Base-by-base conservation (phyloP, 2,113 vertebrate species). In the Phoenicopterus ruber region DNA sequence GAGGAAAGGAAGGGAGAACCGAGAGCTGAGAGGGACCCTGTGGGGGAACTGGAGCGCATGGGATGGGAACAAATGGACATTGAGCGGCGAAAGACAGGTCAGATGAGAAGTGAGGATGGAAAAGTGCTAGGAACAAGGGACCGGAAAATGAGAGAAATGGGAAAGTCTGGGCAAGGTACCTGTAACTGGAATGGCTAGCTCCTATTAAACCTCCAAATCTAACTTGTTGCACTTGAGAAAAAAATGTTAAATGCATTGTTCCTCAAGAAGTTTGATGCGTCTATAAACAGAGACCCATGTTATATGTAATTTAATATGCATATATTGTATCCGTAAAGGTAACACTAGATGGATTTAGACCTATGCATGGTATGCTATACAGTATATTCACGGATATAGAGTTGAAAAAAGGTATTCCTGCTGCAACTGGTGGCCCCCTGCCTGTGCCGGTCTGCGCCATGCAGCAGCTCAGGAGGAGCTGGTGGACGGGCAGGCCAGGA, bases 311-410 rank as follows among this genome's bases (percentile, higher is more conserved):
- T 29, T 28, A 47, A 13, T 17, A 17, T 24, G 59, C 22, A 1
- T 26, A 29, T n/a, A 20, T 19, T 57, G 6, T 18, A 80, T 8
- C 36, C 77, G 5, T 29, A 47, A 52, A 17, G 25, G 14, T 19
- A 44, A 17, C 10, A 15, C 24, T 5, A 5, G 47, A 3, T 38
- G 57, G 28, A 18, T 76, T 57, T 34, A 54, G 42, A 7, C 7
- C 44, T 11, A 0, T 1, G 22, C 11, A 11, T 2, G 26, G 26
- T 7, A 1, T 16, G 46, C 31, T 42, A 2, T 29, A 12, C 7
- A 25, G n/a, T 9, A 13, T 12, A n/a, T 22, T 28, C 24, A 13
- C 0, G 46, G 24, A 9, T 15, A 13, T 0, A 25, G 58, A 32
- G 31, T 1, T 9, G 52, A 31, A 36, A 32, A 10, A 4, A 25